phyloP scores from a whole-genome alignment of 1,140 invertebrate species.

The Pemphigus obesinymphae region DNA sequence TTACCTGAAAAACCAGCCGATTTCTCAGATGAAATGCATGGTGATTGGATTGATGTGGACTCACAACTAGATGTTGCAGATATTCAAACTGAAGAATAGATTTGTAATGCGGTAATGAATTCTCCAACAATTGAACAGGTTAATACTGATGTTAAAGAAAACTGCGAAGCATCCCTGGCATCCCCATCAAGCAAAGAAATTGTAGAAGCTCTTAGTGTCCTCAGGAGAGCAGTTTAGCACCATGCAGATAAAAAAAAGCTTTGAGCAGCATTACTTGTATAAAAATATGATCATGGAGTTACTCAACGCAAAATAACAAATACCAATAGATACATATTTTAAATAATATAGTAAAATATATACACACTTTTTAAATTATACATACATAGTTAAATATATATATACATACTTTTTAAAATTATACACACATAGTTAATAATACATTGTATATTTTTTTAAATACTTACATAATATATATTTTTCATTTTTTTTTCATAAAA shows the following conservation, averaged over 20 bases:
- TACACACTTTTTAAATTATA: no score
- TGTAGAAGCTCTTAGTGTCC: background rate
- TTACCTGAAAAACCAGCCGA: background rate
- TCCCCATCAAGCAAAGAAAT: slow-evolving; percentile 12
- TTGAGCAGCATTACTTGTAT: background rate
- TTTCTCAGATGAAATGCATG: no score
- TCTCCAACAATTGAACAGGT: background rate
- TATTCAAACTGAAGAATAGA: background rate
- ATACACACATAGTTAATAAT: no score
- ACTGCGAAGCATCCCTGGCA: background rate
- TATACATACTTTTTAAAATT: no score
- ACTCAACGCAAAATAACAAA: background rate
- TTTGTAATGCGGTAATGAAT: background rate
- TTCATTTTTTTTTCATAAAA: no score
- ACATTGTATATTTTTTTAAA: no score
- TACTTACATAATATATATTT: no score
- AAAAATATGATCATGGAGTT: background rate
- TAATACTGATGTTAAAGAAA: background rate
- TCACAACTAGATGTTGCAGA: background rate
- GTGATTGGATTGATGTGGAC: background rate
- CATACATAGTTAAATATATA: no score
- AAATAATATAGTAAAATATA: background rate
- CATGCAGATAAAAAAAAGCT: background rate
- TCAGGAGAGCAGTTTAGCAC: background rate
- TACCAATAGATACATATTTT: background rate